These are phyloP conservation scores for Drosophila merina DNA, from an alignment of 2,888 invertebrate species.

Conservation along the genomic window DNA sequence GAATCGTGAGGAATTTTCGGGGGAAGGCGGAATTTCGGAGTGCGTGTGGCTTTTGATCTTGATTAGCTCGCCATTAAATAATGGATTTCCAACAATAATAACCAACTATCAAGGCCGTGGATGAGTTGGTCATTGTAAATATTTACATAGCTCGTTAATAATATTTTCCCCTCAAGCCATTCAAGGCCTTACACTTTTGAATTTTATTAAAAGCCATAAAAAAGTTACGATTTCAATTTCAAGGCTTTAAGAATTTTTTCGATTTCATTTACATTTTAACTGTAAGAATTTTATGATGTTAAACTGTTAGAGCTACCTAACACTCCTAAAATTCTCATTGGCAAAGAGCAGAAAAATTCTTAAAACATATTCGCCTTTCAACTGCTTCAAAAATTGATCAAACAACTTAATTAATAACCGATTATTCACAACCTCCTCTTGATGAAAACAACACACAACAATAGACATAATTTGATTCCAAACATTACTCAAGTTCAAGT, in stretches of 20 bases:
- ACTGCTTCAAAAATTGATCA: neutral
- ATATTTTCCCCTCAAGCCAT: neutral
- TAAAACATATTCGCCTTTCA: neutral
- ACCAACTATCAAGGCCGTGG: slow-evolving; percentile 59
- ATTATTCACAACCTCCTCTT: neutral
- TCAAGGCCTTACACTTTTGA: neutral
- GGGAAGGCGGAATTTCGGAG: slow-evolving; percentile 53
- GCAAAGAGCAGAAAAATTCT: too few relatives aligned
- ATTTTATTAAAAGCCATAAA: neutral
- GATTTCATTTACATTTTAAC: too few relatives aligned
- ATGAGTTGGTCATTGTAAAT: slow-evolving; percentile 62
- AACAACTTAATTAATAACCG: slow-evolving; percentile 7
- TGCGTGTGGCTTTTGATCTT: slow-evolving; percentile 60
- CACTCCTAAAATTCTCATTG: too few relatives aligned
- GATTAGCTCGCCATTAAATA: slow-evolving; percentile 62
- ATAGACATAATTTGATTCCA: slow-evolving; percentile 31
- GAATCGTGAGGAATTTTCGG: slow-evolving; percentile 56
- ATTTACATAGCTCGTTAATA: slow-evolving; percentile 61
- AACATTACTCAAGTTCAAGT: slow-evolving; percentile 71
- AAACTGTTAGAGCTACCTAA: too few relatives aligned
- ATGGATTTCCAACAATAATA: slow-evolving; percentile 33
- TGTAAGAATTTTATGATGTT: neutral
- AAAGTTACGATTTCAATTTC: neutral
- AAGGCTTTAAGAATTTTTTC: neutral
- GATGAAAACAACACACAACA: slow-evolving; percentile 8